phyloP scores from a whole-genome alignment of 2,797 vertebrate genomes.

The Hafferia zeledoni region DNA sequence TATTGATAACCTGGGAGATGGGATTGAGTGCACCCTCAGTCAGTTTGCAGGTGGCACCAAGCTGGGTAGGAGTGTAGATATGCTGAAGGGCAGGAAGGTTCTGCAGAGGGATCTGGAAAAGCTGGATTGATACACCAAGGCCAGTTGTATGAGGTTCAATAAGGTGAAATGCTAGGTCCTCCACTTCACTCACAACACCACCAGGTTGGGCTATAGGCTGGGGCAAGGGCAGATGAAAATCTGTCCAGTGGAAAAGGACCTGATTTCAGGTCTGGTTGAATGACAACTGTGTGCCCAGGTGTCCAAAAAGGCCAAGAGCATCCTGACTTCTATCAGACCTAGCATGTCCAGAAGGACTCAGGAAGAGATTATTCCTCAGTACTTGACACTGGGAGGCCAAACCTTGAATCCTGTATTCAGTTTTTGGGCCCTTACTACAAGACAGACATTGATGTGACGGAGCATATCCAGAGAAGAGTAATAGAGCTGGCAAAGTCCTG shows the following conservation, averaged over 20 bases:
- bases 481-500: neutral
- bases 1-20: fast-evolving
- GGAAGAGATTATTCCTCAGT: neutral
- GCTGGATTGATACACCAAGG: neutral
- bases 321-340: neutral
- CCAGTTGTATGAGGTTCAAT: neutral
- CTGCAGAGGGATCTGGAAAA: neutral
- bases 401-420: neutral
- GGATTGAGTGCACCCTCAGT: neutral
- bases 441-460: neutral
- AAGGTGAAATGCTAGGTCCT: neutral
- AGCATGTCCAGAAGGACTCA: neutral
- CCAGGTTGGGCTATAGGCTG: neutral
- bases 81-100: neutral
- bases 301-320: neutral
- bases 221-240: neutral
- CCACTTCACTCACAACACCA: neutral
- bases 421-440: neutral
- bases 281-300: neutral
- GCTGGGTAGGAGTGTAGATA: too few species aligned
- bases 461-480: neutral
- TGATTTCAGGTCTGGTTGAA: neutral
- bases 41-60: neutral
- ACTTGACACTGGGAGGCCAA: neutral
- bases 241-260: neutral